A percentile compares a stretch with the other conserved stretches of the same genome.
Evolutionary conservation across 2,797 vertebrate species (phyloP).

Genomic region (Coendou prehensilis): DNA sequence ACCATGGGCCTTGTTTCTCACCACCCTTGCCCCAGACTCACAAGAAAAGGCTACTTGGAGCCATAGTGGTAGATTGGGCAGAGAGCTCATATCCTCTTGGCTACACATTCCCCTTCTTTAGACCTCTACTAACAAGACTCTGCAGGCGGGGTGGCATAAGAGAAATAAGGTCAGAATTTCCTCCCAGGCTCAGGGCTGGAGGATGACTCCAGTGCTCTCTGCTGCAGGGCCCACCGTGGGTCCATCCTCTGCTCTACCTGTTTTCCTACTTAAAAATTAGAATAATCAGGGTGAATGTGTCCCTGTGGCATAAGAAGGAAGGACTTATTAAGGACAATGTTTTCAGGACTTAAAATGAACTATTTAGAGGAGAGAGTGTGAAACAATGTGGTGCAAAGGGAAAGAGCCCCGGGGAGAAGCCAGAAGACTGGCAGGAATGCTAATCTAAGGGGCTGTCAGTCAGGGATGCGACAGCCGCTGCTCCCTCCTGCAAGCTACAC

Average conservation of each 20-base stretch:
- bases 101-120: neutral
- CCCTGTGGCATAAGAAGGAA: slow-evolving; percentile 52
- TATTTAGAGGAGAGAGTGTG: slow-evolving; percentile 48
- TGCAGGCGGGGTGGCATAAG: neutral
- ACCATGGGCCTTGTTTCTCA: neutral
- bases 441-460: slow-evolving; percentile 4
- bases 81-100: neutral
- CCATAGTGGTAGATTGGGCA: neutral
- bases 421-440: slow-evolving; percentile 16
- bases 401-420: slow-evolving; percentile 50
- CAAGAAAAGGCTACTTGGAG: neutral
- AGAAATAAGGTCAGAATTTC: neutral
- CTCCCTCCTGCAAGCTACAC: neutral
- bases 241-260: neutral
- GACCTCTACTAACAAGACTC: neutral
- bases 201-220: neutral
- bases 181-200: neutral
- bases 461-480: neutral
- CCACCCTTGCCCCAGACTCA: neutral
- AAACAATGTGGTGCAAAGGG: neutral
- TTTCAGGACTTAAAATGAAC: slow-evolving; percentile 67
- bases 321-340: slow-evolving; percentile 62
- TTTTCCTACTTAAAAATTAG: slow-evolving; percentile 41
- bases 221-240: no score
- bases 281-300: slow-evolving; percentile 28